Evolutionary conservation across 2,888 invertebrate genomes (phyloP).

Genomic region (Caenorhabditis angaria): DNA sequence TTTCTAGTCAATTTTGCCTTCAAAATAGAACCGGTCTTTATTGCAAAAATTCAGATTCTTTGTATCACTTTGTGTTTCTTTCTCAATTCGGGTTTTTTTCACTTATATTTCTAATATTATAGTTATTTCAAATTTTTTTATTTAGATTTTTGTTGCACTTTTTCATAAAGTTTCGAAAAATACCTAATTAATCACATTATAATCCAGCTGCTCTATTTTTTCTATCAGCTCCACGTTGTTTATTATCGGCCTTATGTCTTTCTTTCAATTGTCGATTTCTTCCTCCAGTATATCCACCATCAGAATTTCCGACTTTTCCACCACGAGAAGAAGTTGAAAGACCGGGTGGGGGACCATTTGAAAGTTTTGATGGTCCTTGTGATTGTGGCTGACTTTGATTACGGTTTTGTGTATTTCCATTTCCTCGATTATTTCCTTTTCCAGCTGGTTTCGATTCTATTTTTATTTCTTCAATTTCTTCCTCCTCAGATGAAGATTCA

Average conservation of each 20-base stretch:
- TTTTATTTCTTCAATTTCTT: constrained; percentile 9
- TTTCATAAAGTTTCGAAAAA: constrained; percentile 7
- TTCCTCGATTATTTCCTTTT: background rate
- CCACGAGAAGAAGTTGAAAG: constrained; percentile 5
- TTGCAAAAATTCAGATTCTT: background rate
- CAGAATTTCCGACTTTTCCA: constrained; percentile 3
- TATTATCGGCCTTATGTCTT: constrained; percentile 52
- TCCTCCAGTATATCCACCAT: constrained; percentile 54
- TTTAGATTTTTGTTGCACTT: background rate
- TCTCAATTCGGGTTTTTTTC: background rate
- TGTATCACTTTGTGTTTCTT: background rate
- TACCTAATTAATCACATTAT: background rate
- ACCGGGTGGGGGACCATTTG: background rate
- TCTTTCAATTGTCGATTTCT: constrained; percentile 55
- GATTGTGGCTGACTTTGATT: too few species aligned
- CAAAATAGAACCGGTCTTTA: background rate
- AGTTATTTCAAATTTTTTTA: background rate
- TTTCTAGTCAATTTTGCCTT: background rate
- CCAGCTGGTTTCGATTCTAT: constrained; percentile 9
- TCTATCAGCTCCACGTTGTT: constrained; percentile 58
- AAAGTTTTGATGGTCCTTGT: too few species aligned
- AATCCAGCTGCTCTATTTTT: constrained; percentile 37
- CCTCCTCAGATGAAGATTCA: constrained; percentile 31
- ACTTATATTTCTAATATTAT: background rate
- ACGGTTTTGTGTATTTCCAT: too few species aligned